Evolutionary conservation across 2,113 vertebrate species (phyloP), one percentile per base, ranked within the genome.

Genomic region (Neoarius graeffei): DNA sequence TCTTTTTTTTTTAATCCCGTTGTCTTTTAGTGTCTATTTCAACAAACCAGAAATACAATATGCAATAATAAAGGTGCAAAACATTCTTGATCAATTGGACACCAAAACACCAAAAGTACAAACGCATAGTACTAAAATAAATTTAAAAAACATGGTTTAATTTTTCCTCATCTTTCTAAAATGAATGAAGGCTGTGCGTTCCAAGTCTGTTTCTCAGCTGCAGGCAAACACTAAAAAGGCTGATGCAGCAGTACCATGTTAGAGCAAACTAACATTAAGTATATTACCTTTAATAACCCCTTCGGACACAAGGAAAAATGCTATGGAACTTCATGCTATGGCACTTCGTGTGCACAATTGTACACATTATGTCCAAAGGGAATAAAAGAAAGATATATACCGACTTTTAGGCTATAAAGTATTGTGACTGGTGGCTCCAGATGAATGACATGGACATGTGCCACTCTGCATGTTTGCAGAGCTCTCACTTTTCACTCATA

Each of bases 401-500:
- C 14, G 50, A 8, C 57, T 20, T 79, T 77, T 50, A 79, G n/a
- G 13, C 35, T 30, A 23, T 27, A 79, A 19, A 79, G 25, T 13
- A 57, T 15, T 48, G 14, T 20, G 9, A 57, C 25, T 56, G 66
- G 27, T 17, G 25, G 14, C 17, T 62, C 25, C 25, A 19, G 0
- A 59, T 74, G 66, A 74, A 27, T 3, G 35, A 74, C 9, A 62
- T 10, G n/a, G 76, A 52, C 19, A 52, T 27, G 17, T 62, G 80
- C 14, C 50, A 30, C 69, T 42, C 50, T 71, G 79, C 7, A 25
- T 83, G 69, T 13, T 23, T 83, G 15, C 62, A 50, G 50, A 52
- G 20, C 50, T 59, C 54, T 71, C 86, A 27, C 13, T 25, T 76
- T 62, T 83, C 7, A 62, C 80, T 73, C 35, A 59, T 74, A 87